Conservation (phyloP, 2,888 invertebrate genomes). For the Andrena chrysosceles region DNA sequence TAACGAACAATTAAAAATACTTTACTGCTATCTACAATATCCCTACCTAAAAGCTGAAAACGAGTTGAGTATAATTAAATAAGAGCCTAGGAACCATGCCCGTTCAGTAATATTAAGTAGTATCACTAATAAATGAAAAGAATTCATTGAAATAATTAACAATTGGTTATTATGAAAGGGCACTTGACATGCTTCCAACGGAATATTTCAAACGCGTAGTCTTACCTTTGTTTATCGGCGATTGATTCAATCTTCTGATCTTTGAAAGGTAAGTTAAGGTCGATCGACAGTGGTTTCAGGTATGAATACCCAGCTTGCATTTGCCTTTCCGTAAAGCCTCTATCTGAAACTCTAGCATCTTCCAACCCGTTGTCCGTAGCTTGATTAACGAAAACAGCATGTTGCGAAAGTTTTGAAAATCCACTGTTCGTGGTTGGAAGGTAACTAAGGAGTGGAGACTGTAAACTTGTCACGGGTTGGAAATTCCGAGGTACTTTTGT, state of each 20-base stretch:
- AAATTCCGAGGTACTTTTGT: slow-evolving; percentile 41
- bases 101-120: no score
- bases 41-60: no score
- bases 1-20: no score
- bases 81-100: no score
- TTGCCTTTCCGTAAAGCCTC: slow-evolving; percentile 11
- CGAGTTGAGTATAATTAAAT: no score
- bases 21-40: no score
- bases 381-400: slow-evolving; percentile 47
- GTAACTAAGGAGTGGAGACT: slow-evolving; percentile 44
- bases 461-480: slow-evolving; percentile 31
- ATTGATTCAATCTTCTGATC: slow-evolving; percentile 36
- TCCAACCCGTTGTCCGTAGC: slow-evolving; percentile 36
- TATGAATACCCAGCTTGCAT: slow-evolving; percentile 41
- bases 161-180: no score
- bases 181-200: neutral
- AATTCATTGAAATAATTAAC: no score
- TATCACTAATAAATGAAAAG: no score
- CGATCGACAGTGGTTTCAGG: slow-evolving; percentile 42
- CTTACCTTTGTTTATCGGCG: slow-evolving; percentile 45
- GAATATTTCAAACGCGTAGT: neutral
- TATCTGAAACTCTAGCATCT: slow-evolving; percentile 6
- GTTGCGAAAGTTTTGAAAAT: slow-evolving; percentile 46
- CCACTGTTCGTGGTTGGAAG: slow-evolving; percentile 26
- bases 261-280: slow-evolving; percentile 39